A percentile compares a stretch with the other conserved stretches of the same genome.
phyloP scores from a whole-genome alignment of 2,113 vertebrate genomes.

The Archocentrus centrarchus region DNA sequence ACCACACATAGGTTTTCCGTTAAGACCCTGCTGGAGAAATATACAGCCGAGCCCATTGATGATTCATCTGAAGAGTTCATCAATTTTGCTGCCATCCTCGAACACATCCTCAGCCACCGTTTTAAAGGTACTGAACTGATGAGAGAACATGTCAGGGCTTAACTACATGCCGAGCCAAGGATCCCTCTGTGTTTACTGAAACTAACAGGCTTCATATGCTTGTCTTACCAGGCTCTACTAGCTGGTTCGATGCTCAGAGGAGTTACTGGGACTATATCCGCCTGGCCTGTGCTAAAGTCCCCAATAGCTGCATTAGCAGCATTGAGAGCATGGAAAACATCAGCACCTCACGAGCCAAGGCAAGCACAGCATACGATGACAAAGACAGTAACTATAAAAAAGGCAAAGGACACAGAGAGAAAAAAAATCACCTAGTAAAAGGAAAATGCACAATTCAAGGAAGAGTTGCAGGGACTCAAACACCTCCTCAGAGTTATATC shows the following conservation, averaged over 20 bases:
- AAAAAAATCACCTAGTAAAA: too few species aligned
- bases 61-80: slow-evolving; percentile 97
- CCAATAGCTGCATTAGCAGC: slow-evolving; percentile 95
- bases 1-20: slow-evolving; percentile 85
- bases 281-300: slow-evolving; percentile 92
- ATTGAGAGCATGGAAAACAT: slow-evolving; percentile 99
- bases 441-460: too few species aligned
- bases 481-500: too few species aligned
- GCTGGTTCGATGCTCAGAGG: slow-evolving; percentile 95
- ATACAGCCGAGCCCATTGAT: slow-evolving; percentile 93
- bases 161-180: neutral
- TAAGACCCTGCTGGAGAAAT: slow-evolving; percentile 94
- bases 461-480: too few species aligned
- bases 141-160: neutral
- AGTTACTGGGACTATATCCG: slow-evolving; percentile 98
- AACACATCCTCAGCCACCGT: slow-evolving; percentile 95
- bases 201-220: neutral
- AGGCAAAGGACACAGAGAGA: too few species aligned
- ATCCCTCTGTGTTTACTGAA: neutral
- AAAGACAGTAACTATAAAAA: neutral
- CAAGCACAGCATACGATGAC: slow-evolving; percentile 56
- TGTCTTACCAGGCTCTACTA: slow-evolving; percentile 84
- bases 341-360: slow-evolving; percentile 93
- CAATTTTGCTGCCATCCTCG: slow-evolving; percentile 94
- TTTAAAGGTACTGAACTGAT: slow-evolving; percentile 86